Conservation (phyloP, 2,797 vertebrate species). For the Enoplosus armatus region DNA sequence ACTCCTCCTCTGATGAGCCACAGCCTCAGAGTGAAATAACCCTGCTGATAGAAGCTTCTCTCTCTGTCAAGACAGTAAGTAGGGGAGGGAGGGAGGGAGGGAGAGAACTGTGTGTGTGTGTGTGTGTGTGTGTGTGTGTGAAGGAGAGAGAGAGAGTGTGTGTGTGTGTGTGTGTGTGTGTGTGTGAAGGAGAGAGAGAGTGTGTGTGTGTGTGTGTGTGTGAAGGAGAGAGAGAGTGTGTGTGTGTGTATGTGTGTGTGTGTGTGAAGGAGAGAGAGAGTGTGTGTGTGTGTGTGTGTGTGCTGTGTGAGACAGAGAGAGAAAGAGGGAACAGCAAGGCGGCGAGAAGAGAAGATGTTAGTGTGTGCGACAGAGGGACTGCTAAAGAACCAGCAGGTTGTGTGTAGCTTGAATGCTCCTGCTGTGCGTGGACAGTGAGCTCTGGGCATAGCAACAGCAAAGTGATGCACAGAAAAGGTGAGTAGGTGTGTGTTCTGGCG, state of each 20-base stretch:
- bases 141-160: slow-evolving; percentile 30
- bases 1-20: slow-evolving; percentile 79
- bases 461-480: slow-evolving; percentile 77
- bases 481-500: slow-evolving; percentile 64
- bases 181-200: slow-evolving; percentile 29
- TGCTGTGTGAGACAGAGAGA: slow-evolving; percentile 40
- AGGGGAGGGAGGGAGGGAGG: slow-evolving; percentile 69
- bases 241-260: slow-evolving; percentile 40
- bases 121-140: slow-evolving; percentile 34
- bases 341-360: slow-evolving; percentile 66
- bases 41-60: slow-evolving; percentile 81
- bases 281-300: slow-evolving; percentile 38
- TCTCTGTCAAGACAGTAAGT: slow-evolving; percentile 83
- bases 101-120: slow-evolving; percentile 40
- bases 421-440: slow-evolving; percentile 73
- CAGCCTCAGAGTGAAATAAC: slow-evolving; percentile 81
- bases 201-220: slow-evolving; percentile 38
- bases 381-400: slow-evolving; percentile 76
- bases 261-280: slow-evolving; percentile 29
- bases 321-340: slow-evolving; percentile 60
- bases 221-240: slow-evolving; percentile 34
- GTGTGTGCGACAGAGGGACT: slow-evolving; percentile 69
- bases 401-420: slow-evolving; percentile 69
- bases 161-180: slow-evolving; percentile 40
- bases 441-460: slow-evolving; percentile 79